Evolutionary conservation across 2,113 vertebrate genomes (phyloP).

Genomic region (Cichladusa arquata): DNA sequence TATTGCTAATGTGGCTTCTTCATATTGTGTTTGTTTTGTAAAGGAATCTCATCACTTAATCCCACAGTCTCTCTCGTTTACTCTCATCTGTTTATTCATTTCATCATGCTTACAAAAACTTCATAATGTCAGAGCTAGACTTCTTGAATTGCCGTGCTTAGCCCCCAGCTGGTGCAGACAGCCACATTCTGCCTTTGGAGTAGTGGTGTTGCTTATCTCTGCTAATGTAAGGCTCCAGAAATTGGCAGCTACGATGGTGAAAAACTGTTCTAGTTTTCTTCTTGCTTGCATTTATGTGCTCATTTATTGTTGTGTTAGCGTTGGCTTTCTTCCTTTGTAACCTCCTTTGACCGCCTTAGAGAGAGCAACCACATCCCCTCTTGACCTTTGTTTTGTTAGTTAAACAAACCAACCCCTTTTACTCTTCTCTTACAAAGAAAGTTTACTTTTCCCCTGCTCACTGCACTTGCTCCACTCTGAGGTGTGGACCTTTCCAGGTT

Average conservation of each 20-base stretch:
- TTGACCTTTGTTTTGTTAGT: constrained; percentile 5
- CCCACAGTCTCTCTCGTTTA: background rate
- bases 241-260: background rate
- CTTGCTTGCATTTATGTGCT: background rate
- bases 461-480: background rate
- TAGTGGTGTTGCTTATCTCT: background rate
- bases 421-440: background rate
- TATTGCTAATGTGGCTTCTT: background rate
- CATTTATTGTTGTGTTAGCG: background rate
- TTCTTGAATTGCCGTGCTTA: background rate
- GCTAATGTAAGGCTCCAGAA: background rate
- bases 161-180: background rate
- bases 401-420: background rate
- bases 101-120: background rate
- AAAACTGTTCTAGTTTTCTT: background rate
- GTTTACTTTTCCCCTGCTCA: background rate
- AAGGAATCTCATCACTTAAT: background rate
- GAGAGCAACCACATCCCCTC: background rate
- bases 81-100: background rate
- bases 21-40: background rate
- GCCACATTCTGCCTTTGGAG: background rate
- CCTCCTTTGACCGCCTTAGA: background rate
- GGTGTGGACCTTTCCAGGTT: background rate
- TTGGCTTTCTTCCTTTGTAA: background rate
- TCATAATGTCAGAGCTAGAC: background rate